phyloP scores from a whole-genome alignment of 2,113 vertebrate species.

The Neomonachus schauinslandi region DNA sequence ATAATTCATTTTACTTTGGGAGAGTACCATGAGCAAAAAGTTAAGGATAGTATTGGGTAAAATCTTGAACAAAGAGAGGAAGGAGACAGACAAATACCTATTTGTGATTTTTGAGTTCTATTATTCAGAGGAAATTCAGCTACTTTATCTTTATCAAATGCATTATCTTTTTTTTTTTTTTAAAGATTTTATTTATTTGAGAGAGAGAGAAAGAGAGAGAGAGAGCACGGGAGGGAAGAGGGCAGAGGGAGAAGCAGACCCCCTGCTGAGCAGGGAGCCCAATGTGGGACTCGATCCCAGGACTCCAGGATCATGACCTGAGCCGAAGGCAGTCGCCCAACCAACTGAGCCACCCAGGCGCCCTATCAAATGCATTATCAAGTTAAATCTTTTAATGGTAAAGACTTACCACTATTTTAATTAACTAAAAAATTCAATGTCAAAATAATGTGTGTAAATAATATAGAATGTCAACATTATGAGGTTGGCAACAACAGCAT shows the following conservation, averaged over 20 bases:
- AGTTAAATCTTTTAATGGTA: background rate
- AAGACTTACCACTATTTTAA: slow-evolving; percentile 30
- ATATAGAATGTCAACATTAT: background rate
- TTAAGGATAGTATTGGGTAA: background rate
- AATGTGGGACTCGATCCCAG: too few relatives aligned
- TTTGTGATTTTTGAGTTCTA: background rate
- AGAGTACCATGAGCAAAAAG: background rate
- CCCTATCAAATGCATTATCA: background rate
- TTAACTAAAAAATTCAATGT: background rate
- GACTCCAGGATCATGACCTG: too few relatives aligned
- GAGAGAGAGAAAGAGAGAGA: too few relatives aligned
- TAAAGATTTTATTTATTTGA: too few relatives aligned
- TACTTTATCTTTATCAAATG: slow-evolving; percentile 8
- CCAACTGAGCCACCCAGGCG: too few relatives aligned
- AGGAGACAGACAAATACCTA: background rate
- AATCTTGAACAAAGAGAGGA: background rate
- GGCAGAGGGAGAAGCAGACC: too few relatives aligned
- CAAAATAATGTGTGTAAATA: background rate
- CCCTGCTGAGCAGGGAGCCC: too few relatives aligned
- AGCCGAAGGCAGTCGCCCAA: too few relatives aligned
- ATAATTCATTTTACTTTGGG: background rate
- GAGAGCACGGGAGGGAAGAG: too few relatives aligned
- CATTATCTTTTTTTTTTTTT: background rate
- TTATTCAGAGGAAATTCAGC: slow-evolving; percentile 25
- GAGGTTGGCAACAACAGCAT: background rate